These are phyloP conservation scores for Lindbergichthys nudifrons DNA, from an alignment of 2,797 vertebrate species.

Conservation along the genomic window DNA sequence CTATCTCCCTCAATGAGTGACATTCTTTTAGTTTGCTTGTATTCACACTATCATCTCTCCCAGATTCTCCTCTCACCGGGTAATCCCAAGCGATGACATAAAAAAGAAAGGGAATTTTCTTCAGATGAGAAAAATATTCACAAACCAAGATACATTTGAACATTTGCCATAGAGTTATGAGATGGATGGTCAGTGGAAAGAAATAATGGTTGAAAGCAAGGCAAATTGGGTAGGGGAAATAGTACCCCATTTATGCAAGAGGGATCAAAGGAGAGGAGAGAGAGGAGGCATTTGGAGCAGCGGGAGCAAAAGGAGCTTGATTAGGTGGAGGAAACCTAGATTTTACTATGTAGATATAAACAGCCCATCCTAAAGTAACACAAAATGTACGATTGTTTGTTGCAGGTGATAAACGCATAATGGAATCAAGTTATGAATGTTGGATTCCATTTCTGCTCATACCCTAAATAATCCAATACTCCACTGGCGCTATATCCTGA, in stretches of 20 bases:
- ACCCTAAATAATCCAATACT: too few species aligned
- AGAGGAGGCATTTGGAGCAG: constrained; percentile 1
- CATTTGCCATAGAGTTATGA: background rate
- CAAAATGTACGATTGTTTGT: too few species aligned
- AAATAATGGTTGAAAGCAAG: constrained; percentile 16
- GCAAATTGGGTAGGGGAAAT: constrained; percentile 22
- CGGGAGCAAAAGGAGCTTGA: constrained; percentile 10
- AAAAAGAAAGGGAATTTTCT: background rate
- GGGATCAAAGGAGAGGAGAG: constrained; percentile 35
- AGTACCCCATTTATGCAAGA: background rate
- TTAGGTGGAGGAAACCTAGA: constrained; percentile 24
- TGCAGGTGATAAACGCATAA: too few species aligned
- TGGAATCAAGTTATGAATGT: too few species aligned
- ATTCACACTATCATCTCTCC: background rate
- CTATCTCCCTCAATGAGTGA: background rate
- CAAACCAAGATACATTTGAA: constrained; percentile 4
- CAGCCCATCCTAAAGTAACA: too few species aligned
- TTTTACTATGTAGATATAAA: too few species aligned
- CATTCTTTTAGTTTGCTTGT: background rate
- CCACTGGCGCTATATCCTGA: background rate
- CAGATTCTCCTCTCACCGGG: background rate
- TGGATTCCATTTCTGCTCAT: too few species aligned
- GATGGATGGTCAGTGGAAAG: background rate
- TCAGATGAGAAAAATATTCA: constrained; percentile 12
- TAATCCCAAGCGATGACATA: constrained; percentile 10